Conservation (phyloP, 2,113 vertebrate species). For the Anoplopoma fimbria region DNA sequence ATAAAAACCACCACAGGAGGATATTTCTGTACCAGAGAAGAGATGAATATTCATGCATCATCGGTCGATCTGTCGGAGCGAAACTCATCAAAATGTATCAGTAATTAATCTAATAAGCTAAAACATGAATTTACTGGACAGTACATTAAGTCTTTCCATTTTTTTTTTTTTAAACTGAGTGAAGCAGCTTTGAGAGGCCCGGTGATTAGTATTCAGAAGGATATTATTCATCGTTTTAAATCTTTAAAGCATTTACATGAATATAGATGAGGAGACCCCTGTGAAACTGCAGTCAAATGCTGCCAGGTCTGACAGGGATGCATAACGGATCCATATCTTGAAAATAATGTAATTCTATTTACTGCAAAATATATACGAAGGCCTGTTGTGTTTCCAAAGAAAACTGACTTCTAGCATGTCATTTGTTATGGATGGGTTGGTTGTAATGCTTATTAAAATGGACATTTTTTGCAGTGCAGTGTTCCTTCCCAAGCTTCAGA, state of each 20-base stretch:
- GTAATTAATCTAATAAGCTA: constrained; percentile 72
- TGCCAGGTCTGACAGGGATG: constrained; percentile 25
- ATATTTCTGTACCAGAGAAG: constrained; percentile 35
- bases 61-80: constrained; percentile 25
- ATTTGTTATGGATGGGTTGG: not conserved
- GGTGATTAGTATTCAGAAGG: constrained; percentile 59
- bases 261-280: constrained; percentile 69
- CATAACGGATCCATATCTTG: too few relatives aligned
- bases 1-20: constrained; percentile 51
- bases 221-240: constrained; percentile 78
- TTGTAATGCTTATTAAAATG: not conserved
- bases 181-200: constrained; percentile 28
- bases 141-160: constrained; percentile 46
- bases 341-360: constrained; percentile 14
- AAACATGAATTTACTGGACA: constrained; percentile 71
- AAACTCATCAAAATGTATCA: constrained; percentile 65
- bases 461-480: not conserved
- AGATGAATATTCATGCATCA: constrained; percentile 65
- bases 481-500: not conserved
- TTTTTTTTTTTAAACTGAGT: constrained; percentile 3
- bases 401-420: not conserved
- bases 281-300: constrained; percentile 53
- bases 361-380: not conserved
- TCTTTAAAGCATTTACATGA: constrained; percentile 75
- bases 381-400: constrained; percentile 4